Percentiles rank a stretch among this genome's conserved stretches.
Evolutionary conservation across 2,888 invertebrate species (phyloP).

Genomic region (Caenorhabditis drosophilae): DNA sequence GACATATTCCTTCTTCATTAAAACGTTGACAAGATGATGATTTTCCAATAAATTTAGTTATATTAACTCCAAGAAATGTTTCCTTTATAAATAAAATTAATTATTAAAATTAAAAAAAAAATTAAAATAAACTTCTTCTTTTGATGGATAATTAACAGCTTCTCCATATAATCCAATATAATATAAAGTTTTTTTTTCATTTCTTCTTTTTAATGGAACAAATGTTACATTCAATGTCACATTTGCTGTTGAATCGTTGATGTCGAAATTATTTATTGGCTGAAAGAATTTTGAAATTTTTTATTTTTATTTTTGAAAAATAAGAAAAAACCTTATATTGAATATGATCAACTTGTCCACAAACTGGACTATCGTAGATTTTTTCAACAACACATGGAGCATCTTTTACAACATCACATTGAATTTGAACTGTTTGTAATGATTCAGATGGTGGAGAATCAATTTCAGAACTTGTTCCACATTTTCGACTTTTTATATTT

Average conservation of each 20-base stretch:
- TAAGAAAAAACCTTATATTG: slow-evolving; percentile 18
- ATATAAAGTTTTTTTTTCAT: slow-evolving; percentile 50
- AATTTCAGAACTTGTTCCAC: slow-evolving; percentile 41
- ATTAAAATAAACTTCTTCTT: too few species aligned
- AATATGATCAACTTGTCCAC: slow-evolving; percentile 53
- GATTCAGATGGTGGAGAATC: slow-evolving; percentile 37
- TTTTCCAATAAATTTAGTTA: slow-evolving; percentile 51
- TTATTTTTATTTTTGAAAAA: too few species aligned
- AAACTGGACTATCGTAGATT: slow-evolving; percentile 45
- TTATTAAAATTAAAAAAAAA: too few species aligned
- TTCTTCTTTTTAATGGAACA: slow-evolving; percentile 33
- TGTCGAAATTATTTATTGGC: slow-evolving; percentile 14
- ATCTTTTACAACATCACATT: slow-evolving; percentile 57
- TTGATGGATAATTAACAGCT: slow-evolving; percentile 44
- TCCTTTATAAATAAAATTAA: too few species aligned
- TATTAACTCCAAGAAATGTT: slow-evolving; percentile 57
- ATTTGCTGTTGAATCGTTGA: slow-evolving; percentile 36
- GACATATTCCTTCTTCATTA: slow-evolving; percentile 35
- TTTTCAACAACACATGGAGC: slow-evolving; percentile 47
- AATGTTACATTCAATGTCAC: slow-evolving; percentile 60
- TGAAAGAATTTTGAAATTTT: too few species aligned
- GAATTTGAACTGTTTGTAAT: slow-evolving; percentile 48
- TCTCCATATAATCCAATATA: slow-evolving; percentile 61
- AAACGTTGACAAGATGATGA: slow-evolving; percentile 49
- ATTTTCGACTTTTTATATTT: slow-evolving; percentile 33